Base-by-base conservation (phyloP, 2,888 invertebrate species). In the Dicyrtoma fusca region DNA sequence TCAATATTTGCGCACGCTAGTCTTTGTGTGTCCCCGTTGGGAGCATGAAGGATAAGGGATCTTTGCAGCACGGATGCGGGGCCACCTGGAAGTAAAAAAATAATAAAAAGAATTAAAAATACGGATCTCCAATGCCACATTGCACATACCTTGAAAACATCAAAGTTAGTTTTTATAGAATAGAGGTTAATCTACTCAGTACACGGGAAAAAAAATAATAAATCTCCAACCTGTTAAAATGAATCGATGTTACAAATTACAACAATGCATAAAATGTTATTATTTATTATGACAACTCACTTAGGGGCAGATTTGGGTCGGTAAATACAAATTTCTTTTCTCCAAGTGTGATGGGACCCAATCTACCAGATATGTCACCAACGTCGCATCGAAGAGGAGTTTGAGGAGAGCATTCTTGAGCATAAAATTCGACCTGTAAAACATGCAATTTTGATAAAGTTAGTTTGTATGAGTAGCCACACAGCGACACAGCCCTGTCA, bases 1-100 rank as follows among this genome's bases (percentile, higher is more conserved):
- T 92, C 91, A 75, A 96, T 92, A 83, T 95, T 95, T 68, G 95
- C 95, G 83, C 95, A 95, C 1, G 95, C 94, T 83, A 91, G 91
- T 78, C 91, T 86, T 76, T 91, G 89, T 11, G 87, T 82, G 62
- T 89, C 89, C 75, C 88, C 85, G 73, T 92, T 90, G 3, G 92
- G 89, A 3, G 90, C 90, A 82, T 92, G 88, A 77, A 96, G 89
- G 0, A 96, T 92, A 76, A 96, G 88, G 1, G 95, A 94, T 71
- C 91, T 88, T 0, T 94, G 94, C 83, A 95, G 84, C 1, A 94
- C 94, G 3, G 88, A 88, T 53, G 86, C 84, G 6, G 91, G 90
- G 82, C 92, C 93, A 72, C 84, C 84, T 84, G 76, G 25, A 23
- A 19, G 10, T 5, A 53, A 42, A 53, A 66, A 2, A 66, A 51